phyloP scores from a whole-genome alignment of 2,888 invertebrate genomes.

The Helicoverpa assulta region DNA sequence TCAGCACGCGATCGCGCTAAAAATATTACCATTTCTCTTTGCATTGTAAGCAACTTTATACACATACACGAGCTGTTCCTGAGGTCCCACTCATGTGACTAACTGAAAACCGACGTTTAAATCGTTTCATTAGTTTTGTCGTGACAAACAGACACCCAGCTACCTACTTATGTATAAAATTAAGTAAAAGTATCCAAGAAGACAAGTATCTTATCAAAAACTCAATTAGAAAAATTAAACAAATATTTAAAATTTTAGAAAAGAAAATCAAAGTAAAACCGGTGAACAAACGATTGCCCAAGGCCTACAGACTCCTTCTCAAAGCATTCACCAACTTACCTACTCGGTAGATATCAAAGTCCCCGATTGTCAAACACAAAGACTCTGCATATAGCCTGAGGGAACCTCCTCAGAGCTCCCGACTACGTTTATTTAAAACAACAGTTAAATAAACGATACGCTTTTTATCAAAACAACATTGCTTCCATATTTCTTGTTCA shows the following conservation, averaged over 20 bases:
- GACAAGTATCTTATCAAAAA: neutral
- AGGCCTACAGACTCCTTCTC: neutral
- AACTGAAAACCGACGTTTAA: too few species aligned
- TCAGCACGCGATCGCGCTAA: constrained; percentile 22
- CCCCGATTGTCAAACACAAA: constrained; percentile 13
- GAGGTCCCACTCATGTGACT: too few species aligned
- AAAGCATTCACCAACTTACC: constrained; percentile 2
- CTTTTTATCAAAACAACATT: neutral
- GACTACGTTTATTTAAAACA: constrained; percentile 4
- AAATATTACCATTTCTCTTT: neutral
- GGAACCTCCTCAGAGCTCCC: neutral
- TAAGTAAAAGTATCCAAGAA: too few species aligned
- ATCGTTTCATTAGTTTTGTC: too few species aligned
- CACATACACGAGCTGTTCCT: neutral
- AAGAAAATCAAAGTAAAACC: neutral
- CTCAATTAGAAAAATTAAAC: neutral
- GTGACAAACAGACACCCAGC: too few species aligned
- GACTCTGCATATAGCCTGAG: neutral
- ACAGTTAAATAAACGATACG: neutral
- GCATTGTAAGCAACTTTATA: too few species aligned
- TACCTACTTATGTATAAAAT: too few species aligned
- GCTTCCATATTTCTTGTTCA: neutral
- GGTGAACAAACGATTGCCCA: neutral
- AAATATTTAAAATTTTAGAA: neutral
- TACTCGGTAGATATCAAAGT: neutral